Conservation (phyloP, 2,797 vertebrate species). For the Tiaroga cobitis region DNA sequence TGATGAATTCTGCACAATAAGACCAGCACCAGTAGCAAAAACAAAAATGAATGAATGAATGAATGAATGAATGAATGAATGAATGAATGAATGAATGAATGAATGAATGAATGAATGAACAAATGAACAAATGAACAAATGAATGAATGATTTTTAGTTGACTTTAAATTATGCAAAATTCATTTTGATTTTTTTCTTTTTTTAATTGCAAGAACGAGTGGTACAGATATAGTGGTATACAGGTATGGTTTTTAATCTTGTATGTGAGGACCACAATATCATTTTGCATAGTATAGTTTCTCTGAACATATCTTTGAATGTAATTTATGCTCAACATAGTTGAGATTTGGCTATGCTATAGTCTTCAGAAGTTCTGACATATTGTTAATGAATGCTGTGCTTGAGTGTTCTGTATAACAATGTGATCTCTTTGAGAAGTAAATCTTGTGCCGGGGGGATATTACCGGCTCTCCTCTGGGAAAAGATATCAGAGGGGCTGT, state of each 20-base stretch:
- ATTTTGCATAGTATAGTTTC: not conserved
- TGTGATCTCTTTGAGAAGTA: conserved; percentile 38
- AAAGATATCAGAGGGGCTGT: conserved; percentile 25
- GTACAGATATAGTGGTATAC: no score
- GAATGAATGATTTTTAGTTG: not conserved
- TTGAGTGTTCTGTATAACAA: conserved; percentile 33
- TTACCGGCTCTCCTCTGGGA: conserved; percentile 18
- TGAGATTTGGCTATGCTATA: not conserved
- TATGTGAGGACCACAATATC: not conserved
- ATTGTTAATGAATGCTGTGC: conserved; percentile 11
- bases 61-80: not conserved
- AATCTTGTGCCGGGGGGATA: conserved; percentile 27
- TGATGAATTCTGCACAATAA: not conserved
- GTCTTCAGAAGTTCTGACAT: not conserved
- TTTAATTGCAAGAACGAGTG: no score
- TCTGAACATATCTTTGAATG: not conserved
- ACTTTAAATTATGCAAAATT: not conserved
- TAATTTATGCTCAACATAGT: not conserved
- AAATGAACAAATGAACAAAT: no score
- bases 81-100: no score
- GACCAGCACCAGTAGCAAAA: not conserved
- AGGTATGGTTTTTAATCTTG: no score
- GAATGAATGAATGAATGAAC: not conserved
- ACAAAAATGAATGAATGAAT: not conserved
- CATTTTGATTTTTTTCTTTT: not conserved